These are phyloP conservation scores for Smutsia temminckii DNA, from an alignment of 2,797 vertebrate species.

Conservation along the genomic window DNA sequence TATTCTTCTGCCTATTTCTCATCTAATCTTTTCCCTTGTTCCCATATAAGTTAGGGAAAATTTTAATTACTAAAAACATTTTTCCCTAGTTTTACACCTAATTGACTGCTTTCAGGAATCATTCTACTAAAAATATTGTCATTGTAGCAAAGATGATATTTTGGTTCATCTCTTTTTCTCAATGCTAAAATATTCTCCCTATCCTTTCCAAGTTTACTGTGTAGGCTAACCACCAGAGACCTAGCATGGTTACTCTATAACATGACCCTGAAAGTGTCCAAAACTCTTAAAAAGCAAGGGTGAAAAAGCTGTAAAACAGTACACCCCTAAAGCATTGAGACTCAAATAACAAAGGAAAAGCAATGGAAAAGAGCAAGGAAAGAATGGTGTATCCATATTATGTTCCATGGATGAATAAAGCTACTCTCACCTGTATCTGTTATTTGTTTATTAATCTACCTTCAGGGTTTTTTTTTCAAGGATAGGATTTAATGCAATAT, in stretches of 20 bases:
- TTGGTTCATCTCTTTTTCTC: slow-evolving; percentile 31
- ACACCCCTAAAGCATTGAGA: neutral
- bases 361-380: neutral
- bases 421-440: neutral
- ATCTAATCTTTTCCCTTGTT: neutral
- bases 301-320: slow-evolving; percentile 7
- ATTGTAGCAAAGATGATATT: neutral
- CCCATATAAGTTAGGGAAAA: neutral
- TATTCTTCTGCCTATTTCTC: neutral
- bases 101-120: neutral
- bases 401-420: neutral
- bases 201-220: neutral
- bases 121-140: slow-evolving; percentile 20
- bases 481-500: neutral
- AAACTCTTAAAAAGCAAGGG: slow-evolving; percentile 31
- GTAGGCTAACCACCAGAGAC: neutral
- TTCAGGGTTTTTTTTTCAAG: neutral
- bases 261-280: neutral
- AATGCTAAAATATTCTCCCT: neutral
- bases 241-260: neutral
- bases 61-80: neutral
- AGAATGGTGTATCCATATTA: neutral
- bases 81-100: neutral
- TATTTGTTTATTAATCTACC: neutral
- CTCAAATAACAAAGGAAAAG: neutral